Evolutionary conservation across 2,888 invertebrate genomes (phyloP).

Genomic region (Trissoscelio sp.): DNA sequence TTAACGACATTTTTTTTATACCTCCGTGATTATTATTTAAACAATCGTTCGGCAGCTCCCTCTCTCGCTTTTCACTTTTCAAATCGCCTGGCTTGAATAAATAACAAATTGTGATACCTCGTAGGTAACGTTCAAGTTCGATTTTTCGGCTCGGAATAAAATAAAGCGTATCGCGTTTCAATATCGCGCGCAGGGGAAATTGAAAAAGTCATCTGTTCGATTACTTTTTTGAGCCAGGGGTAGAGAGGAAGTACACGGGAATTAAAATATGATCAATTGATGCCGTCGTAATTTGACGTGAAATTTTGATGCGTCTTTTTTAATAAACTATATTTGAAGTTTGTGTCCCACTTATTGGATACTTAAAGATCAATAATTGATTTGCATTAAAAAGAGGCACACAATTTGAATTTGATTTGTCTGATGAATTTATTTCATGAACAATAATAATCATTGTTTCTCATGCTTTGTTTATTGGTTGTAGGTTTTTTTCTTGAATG

Average conservation of each 20-base stretch:
- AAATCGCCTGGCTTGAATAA: not conserved
- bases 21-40: not conserved
- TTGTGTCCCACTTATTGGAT: slow-evolving; percentile 47
- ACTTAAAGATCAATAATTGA: slow-evolving; percentile 52
- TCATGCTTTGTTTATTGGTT: too few species aligned
- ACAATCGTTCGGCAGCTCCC: too few species aligned
- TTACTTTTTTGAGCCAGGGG: not conserved
- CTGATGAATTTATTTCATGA: too few species aligned
- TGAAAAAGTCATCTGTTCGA: slow-evolving; percentile 12
- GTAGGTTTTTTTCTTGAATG: too few species aligned
- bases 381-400: too few species aligned
- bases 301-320: not conserved
- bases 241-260: not conserved
- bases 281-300: not conserved
- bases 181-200: slow-evolving; percentile 6
- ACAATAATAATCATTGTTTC: too few species aligned
- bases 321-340: slow-evolving; percentile 8
- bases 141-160: not conserved
- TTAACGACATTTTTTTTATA: too few species aligned
- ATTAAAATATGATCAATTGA: slow-evolving; percentile 2
- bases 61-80: not conserved
- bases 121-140: not conserved
- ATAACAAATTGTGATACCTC: not conserved
- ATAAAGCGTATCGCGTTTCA: slow-evolving; percentile 6
- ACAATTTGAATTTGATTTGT: slow-evolving; percentile 15